Base-by-base conservation (phyloP, 2,797 vertebrate species). In the Chrysolophus pictus region DNA sequence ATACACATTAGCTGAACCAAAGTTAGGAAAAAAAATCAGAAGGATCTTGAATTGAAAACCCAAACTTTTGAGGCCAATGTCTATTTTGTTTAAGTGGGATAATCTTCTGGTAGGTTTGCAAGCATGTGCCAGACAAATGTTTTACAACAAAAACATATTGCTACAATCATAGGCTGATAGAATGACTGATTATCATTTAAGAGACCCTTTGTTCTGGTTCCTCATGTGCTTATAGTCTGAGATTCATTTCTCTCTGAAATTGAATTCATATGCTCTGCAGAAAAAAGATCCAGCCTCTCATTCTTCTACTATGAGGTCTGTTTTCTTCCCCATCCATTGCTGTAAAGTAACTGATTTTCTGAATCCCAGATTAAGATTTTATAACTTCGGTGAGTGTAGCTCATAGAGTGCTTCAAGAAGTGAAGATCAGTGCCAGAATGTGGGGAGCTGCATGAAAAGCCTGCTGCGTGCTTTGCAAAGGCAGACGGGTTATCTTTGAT, bases 111-210 rank as follows among this genome's bases (percentile, higher is more conserved):
- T 96, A 95, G 68, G 17, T 91, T 81, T 93, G 89, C 96, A 97
- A 91, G 85, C 96, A 97, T 97, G n/a, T 96, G 96, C 91, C 96
- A 92, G 91, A 77, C 95, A 96, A 97, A 97, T 96, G 96, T 95
- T 96, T 96, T 95, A 89, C 75, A 78, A 83, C 62, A 73, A 94
- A 96, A 97, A 93, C 91, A 71, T 91, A 96, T 96, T 94, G 75
- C 88, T 79, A 13, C 90, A 95, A 87, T 96, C 91, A 90, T 8
- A 35, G 89, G 84, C 84, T 95, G 95, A 96, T 94, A 90, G 95
- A 96, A 94, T 94, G 95, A 84, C 85, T 84, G 89, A 95, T 63
- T 87, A 88, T 90, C 63, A 75, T 95, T 97, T 95, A 90, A 96
- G 73, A 85, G n/a, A 84, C 73, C 74, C 93, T 97, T 97, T 96